Base-by-base conservation (phyloP, 2,797 vertebrate species). In the Lemur catta region DNA sequence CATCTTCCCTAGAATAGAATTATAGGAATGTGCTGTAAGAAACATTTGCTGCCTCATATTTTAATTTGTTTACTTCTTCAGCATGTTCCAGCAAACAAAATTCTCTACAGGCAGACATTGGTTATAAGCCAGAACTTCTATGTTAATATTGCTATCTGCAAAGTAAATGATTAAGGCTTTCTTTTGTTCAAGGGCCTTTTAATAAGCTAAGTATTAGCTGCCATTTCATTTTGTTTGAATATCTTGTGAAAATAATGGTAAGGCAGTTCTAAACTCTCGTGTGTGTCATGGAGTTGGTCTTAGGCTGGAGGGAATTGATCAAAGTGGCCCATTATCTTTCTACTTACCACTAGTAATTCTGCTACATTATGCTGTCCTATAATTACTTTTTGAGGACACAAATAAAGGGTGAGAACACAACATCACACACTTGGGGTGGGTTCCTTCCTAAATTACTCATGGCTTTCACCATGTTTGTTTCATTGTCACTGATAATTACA, bases 401-500 rank as follows among this genome's bases (percentile, higher is more conserved):
- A 87, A n/a, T 94, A 72, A 63, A 93, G 69, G 46, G 28, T 15
- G 30, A 89, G 82, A 91, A 94, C 52, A 92, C 15, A 50, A 12
- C 35, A 78, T 57, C 79, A 14, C 48, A n/a, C 17, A 35, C 12
- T 89, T 72, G 72, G 82, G 26, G 30, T 50, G 79, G 30, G n/a
- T 50, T 94, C 71, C 79, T 94, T 87, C 82, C 35, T 95, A 91
- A 95, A 96, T 95, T 91, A 80, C 24, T 89, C 93, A 67, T 17
- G 38, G 59, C 91, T 97, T 95, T 98, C 92, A 94, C 33, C 96
- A 88, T 82, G 15, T 46, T 89, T 95, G 82, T 95, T 93, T 59
- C 55, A 50, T 65, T 91, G 91, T 89, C 91, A 86, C 59, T 84
- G 71, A 67, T 86, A 94, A 96, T 94, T 95, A 84, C 79, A 78